Base-by-base conservation (phyloP, 2,113 vertebrate genomes). In the Cephalopterus ornatus region DNA sequence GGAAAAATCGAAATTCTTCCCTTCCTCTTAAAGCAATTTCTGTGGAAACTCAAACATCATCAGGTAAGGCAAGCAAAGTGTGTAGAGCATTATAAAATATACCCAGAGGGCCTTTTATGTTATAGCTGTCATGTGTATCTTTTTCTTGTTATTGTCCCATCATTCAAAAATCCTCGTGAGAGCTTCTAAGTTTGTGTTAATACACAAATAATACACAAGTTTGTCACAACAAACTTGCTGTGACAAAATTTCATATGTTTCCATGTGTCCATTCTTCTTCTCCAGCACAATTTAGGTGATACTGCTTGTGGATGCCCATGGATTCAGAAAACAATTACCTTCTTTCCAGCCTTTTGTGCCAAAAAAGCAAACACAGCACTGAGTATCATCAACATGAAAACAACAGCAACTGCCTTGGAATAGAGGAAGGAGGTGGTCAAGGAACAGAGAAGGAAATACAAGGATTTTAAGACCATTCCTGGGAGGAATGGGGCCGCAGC, bases 261-360 rank as follows among this genome's bases (percentile, higher is more conserved):
- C 26, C n/a, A 10, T 1, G 7, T 7, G 17, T 42, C 72, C 59
- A 18, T n/a, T 59, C 44, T 41, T 52, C 55, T 39, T 73, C 52
- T 66, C 3, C 1, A 55, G 55, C 19, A 32, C 17, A 55, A 1
- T 41, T 62, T 10, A 70, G 14, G 70, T 24, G 37, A 50, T 7
- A 52, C n/a, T 33, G n/a, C 53, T 66, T 10, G 10, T 1, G 8
- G 21, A 59, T 28, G 22, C 22, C 49, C 39, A 27, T 0, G 1
- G 52, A 56, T 26, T 63, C 59, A 59, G 63, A 46, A 76, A 58
- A 77, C 32, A 56, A 35, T 16, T 20, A 52, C 35, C 12, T 61
- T 85, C 56, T 63, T 63, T 74, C 47, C 61, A 90, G 82, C 19
- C 2, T 17, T 67, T 26, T 23, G 23, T 73, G 42, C 22, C 76